A percentile compares a stretch with the other conserved stretches of the same genome.
These are phyloP conservation scores for Pseudococcus longispinus DNA, from an alignment of 2,888 invertebrate genomes.

Conservation along the genomic window DNA sequence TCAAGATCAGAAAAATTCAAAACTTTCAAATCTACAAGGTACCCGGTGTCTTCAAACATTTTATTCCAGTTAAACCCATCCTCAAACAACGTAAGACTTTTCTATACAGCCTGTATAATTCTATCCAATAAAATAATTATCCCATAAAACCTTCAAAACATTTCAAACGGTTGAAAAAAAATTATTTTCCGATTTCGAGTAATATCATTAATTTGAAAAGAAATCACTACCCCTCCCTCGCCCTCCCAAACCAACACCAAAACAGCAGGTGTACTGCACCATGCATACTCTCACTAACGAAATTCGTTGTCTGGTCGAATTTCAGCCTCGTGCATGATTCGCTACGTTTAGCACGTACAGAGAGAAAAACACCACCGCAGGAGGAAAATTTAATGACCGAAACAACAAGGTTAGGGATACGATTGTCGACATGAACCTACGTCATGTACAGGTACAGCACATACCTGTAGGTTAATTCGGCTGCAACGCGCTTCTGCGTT, in stretches of 20 bases:
- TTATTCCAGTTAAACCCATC: no score
- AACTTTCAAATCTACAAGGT: no score
- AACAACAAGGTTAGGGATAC: neutral
- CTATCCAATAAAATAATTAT: no score
- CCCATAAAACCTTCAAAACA: no score
- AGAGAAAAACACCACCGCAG: neutral
- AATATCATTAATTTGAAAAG: no score
- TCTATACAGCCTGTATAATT: no score
- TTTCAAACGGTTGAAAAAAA: no score
- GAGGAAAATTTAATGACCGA: neutral
- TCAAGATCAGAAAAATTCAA: no score
- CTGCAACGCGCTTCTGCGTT: slow-evolving; percentile 13
- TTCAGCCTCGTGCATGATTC: neutral
- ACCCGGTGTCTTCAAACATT: no score
- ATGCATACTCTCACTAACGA: neutral
- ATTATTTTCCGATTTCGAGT: no score
- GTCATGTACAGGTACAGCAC: neutral
- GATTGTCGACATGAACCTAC: neutral
- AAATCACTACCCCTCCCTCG: neutral
- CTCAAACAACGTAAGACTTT: no score
- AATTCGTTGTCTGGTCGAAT: neutral
- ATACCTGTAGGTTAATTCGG: slow-evolving; percentile 20
- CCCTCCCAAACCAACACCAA: neutral
- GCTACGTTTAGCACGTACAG: neutral
- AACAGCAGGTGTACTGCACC: neutral